Evolutionary conservation across 2,797 vertebrate genomes (phyloP), one percentile per base, ranked within the genome.

Genomic region (Salarias fasciatus): DNA sequence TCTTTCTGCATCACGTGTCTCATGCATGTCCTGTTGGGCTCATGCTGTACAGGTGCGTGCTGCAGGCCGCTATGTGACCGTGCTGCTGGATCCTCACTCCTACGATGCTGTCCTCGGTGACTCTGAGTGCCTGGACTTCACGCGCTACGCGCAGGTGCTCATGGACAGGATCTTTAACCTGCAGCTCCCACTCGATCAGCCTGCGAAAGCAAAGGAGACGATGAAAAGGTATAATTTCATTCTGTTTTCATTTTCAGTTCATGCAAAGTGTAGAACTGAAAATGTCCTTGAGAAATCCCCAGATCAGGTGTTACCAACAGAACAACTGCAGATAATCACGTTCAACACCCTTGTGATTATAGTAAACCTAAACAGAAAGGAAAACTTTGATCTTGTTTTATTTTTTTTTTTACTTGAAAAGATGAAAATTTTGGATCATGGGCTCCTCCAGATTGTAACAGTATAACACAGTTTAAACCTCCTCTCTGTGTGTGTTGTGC

Each of bases 101-200:
- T 96, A 94, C 0, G 93, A 96, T 7, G 0, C 63, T 0, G 93
- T 96, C 41, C 79, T 95, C 52, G 85, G 89, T 54, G 94, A 95
- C 69, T 65, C 90, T 0, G 57, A 58, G 0, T 84, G 85, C 8
- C 81, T 97, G 77, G 94, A 96, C 81, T 97, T 97, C 46, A 72
- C 88, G 0, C 80, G 90, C 57, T 96, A 95, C 0, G 95, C 95
- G 0, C 51, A 89, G 52, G 84, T 93, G 42, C 92, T 97, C 73
- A 96, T 97, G 95, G 90, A 95, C n/a, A 86, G 93, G 62, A 96
- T 97, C 74, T 97, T 97, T 40, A 88, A 88, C 29, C 83, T 97
- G 81, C 87, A 40, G 52, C 91, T 97, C 11, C 94, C 94, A 0
- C 77, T 90, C 51, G 85, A 93, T 61, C 91, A 90, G 61, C 84